phyloP scores from a whole-genome alignment of 2,888 invertebrate species.

The Catocala nupta region DNA sequence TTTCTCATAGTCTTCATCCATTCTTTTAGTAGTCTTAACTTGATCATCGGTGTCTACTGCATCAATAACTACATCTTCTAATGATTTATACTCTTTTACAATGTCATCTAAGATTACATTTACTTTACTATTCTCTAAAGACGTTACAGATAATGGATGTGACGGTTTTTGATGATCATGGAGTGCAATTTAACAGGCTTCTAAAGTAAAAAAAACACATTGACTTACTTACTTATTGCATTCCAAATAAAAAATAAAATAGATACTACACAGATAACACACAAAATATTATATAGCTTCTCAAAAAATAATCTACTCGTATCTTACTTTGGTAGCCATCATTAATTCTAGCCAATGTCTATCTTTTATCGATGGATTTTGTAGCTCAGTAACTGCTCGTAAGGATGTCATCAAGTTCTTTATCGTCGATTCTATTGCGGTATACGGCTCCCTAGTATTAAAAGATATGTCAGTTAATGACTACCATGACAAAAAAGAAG shows the following conservation, averaged over 20 bases:
- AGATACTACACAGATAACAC: too few relatives aligned
- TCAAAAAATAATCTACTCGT: neutral
- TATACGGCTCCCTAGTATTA: constrained; percentile 90
- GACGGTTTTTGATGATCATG: constrained; percentile 68
- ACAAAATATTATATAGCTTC: too few relatives aligned
- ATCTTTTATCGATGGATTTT: constrained; percentile 97
- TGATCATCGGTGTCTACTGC: constrained; percentile 41
- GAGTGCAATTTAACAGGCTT: constrained; percentile 65
- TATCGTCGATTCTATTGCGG: constrained; percentile 92
- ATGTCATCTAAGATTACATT: constrained; percentile 65
- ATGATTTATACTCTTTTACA: constrained; percentile 70
- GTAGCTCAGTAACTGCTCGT: constrained; percentile 96
- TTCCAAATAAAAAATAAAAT: neutral
- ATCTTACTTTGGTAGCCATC: constrained; percentile 93
- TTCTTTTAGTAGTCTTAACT: constrained; percentile 18
- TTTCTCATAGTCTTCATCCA: constrained; percentile 27
- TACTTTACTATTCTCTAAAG: constrained; percentile 46
- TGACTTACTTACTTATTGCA: constrained; percentile 26
- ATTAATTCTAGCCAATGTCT: constrained; percentile 98
- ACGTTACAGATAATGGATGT: constrained; percentile 54
- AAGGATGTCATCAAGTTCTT: constrained; percentile 98
- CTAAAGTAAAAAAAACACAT: constrained; percentile 67
- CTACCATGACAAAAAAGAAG: too few relatives aligned
- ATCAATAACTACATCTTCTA: constrained; percentile 59
- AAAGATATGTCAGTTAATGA: neutral